Base-by-base conservation (phyloP, 2,113 vertebrate genomes). In the Eurypyga helias region DNA sequence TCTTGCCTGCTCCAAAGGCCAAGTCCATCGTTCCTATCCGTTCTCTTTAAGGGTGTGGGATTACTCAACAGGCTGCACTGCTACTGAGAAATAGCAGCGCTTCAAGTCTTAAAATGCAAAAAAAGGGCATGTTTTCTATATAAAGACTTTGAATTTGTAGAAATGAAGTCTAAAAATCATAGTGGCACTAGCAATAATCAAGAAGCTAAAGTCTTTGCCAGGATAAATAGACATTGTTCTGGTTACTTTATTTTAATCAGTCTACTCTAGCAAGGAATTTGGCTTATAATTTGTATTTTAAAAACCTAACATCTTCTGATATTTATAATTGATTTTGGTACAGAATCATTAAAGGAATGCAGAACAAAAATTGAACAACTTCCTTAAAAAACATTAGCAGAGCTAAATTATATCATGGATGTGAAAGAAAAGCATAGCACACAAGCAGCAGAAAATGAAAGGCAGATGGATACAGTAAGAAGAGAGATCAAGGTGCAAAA, bases 401-500 rank as follows among this genome's bases (percentile, higher is more conserved):
- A 89, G 45, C 15, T 72, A 69, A 85, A 96, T 62, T 61, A 11
- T 54, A 60, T 24, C 5, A 82, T 41, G 72, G 67, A 79, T 69
- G 61, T 33, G 29, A 90, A 83, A 90, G 41, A 77, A 76, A 81
- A 79, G 18, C 46, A 36, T 6, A 94, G 65, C 69, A 91, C 8
- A 36, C 7, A 90, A 73, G 61, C 58, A 95, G 70, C 57, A 95
- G 41, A 76, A 93, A 90, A 90, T 41, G 73, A 91, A 92, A 91
- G 73, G 34, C 51, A 92, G 64, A 24, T 84, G 55, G 29, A 17
- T 49, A 58, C 11, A 61, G 61, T 41, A 65, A 92, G 81, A 69
- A 76, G 72, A 81, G 76, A 86, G 86, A 92, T 85, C 89, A 95
- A 92, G 90, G 83, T 84, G 66, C 70, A 95, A 81, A 95, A 92